phyloP scores from a whole-genome alignment of 2,113 vertebrate species.

The Tachuris rubrigastra region DNA sequence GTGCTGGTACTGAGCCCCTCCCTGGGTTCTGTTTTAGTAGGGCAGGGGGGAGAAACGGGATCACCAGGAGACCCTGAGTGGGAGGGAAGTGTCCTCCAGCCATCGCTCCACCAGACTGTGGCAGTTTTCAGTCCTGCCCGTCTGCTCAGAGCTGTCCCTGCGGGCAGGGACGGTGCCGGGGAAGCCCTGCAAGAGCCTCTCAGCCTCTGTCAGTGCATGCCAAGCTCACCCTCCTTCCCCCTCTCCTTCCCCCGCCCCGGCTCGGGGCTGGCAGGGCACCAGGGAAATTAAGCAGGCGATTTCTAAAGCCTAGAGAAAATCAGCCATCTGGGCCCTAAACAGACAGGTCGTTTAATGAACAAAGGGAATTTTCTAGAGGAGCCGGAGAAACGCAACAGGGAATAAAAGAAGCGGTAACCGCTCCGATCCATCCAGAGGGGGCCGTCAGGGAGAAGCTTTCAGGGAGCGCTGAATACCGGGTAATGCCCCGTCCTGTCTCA shows the following conservation, averaged over 20 bases:
- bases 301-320: slow-evolving; percentile 3
- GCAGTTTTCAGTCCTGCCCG: accelerated
- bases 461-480: background rate
- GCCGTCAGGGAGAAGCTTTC: background rate
- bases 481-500: background rate
- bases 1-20: accelerated
- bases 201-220: accelerated
- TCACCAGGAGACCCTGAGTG: background rate
- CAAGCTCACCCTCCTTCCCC: accelerated
- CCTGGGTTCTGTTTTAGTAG: background rate
- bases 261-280: background rate
- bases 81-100: background rate
- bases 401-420: background rate
- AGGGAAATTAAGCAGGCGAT: background rate
- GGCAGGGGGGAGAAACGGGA: background rate
- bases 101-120: background rate
- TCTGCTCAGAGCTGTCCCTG: background rate
- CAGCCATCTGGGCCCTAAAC: slow-evolving; percentile 5
- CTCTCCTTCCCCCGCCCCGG: background rate
- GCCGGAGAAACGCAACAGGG: background rate
- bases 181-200: background rate
- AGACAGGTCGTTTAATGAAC: background rate
- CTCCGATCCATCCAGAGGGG: background rate
- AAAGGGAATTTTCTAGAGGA: slow-evolving; percentile 16
- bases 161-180: accelerated